Conservation (phyloP, 2,888 invertebrate species). For the Melolontha melolontha region DNA sequence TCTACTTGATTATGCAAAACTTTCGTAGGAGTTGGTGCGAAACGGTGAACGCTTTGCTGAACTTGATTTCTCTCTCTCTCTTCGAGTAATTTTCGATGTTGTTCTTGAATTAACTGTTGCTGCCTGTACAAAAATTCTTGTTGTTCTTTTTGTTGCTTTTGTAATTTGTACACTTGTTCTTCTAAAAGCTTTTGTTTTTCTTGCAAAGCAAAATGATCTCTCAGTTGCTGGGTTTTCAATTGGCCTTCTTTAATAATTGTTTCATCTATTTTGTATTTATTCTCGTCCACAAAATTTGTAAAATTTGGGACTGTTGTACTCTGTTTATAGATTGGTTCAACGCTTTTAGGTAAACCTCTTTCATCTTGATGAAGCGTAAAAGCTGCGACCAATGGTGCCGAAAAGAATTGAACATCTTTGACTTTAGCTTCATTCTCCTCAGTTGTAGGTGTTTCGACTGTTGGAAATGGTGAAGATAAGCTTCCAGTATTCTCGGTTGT, state of each 20-base stretch:
- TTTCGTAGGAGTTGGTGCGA: constrained; percentile 51
- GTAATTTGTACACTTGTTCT: constrained; percentile 71
- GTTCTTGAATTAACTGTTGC: constrained; percentile 69
- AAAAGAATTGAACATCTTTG: constrained; percentile 82
- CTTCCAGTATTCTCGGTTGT: constrained; percentile 61
- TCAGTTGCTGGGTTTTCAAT: constrained; percentile 51
- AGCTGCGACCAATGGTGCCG: constrained; percentile 85
- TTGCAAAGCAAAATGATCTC: constrained; percentile 66
- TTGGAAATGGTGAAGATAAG: constrained; percentile 56
- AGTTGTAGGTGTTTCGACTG: constrained; percentile 75
- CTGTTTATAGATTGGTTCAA: constrained; percentile 78
- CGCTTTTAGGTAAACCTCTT: constrained; percentile 81
- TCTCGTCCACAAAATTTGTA: constrained; percentile 49
- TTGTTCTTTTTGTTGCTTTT: constrained; percentile 74
- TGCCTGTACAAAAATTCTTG: constrained; percentile 77
- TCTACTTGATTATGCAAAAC: constrained; percentile 2
- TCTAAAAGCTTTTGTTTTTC: constrained; percentile 72
- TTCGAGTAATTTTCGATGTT: constrained; percentile 53
- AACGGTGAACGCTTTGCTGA: constrained; percentile 62
- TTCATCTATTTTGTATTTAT: constrained; percentile 49
- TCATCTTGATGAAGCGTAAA: constrained; percentile 89
- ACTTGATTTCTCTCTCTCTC: constrained; percentile 58
- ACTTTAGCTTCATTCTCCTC: constrained; percentile 75
- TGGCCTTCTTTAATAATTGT: constrained; percentile 45
- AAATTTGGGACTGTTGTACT: constrained; percentile 53